Evolutionary conservation across 1,140 invertebrate genomes (phyloP).

Genomic region (Brachystomella parvula): DNA sequence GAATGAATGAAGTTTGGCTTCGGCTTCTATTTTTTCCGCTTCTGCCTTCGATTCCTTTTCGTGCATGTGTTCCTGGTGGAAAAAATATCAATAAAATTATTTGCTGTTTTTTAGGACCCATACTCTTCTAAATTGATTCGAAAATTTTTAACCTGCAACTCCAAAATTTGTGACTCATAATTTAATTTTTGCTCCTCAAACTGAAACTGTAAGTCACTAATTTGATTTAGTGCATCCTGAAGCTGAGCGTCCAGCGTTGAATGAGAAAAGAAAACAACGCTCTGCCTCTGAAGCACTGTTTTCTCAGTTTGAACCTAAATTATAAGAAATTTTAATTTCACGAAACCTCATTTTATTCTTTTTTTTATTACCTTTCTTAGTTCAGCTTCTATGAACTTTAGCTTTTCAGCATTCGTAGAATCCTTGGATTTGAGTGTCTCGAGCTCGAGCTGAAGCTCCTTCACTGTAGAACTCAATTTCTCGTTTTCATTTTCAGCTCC

Average conservation of each 20-base stretch:
- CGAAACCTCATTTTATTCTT: not conserved
- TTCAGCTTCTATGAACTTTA: slow-evolving; percentile 27
- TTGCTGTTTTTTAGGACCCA: slow-evolving; percentile 1
- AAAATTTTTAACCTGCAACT: too few relatives aligned
- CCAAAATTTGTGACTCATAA: slow-evolving; percentile 29
- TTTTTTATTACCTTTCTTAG: slow-evolving; percentile 30
- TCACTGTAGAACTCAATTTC: slow-evolving; percentile 13
- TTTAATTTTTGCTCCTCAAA: slow-evolving; percentile 33
- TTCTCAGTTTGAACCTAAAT: slow-evolving; percentile 32
- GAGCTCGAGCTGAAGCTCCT: slow-evolving; percentile 26
- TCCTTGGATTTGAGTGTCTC: slow-evolving; percentile 27
- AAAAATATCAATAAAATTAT: slow-evolving; percentile 2
- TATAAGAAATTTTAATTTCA: slow-evolving; percentile 4
- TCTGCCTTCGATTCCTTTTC: slow-evolving; percentile 25
- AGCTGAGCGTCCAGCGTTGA: slow-evolving; percentile 26
- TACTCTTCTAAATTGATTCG: too few relatives aligned
- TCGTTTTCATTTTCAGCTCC: slow-evolving; percentile 26
- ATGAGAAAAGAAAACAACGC: slow-evolving; percentile 29
- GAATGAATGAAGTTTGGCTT: slow-evolving; percentile 23
- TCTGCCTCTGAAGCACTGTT: slow-evolving; percentile 33
- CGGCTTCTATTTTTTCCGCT: slow-evolving; percentile 19
- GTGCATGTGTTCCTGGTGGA: slow-evolving; percentile 21
- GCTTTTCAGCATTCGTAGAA: slow-evolving; percentile 27
- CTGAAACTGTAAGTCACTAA: slow-evolving; percentile 31
- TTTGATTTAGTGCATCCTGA: slow-evolving; percentile 30